Conservation (phyloP, 2,113 vertebrate genomes). For the Aptenodytes forsteri region DNA sequence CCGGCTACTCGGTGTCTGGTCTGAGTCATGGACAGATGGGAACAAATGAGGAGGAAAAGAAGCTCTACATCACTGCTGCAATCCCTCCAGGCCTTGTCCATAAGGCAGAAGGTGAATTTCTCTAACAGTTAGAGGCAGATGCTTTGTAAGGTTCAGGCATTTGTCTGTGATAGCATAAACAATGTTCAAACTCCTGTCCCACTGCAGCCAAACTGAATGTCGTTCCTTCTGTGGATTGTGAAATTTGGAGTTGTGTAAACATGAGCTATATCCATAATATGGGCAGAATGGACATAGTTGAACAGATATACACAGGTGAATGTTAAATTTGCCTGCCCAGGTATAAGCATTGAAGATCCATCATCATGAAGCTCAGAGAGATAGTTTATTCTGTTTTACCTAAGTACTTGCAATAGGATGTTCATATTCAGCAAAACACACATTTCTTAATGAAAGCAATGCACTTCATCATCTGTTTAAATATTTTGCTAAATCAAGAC, state of each 20-base stretch:
- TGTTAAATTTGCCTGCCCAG: neutral
- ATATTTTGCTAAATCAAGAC: neutral
- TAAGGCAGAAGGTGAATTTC: neutral
- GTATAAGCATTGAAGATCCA: neutral
- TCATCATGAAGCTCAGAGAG: neutral
- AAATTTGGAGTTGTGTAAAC: neutral
- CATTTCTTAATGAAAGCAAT: neutral
- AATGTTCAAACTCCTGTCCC: neutral
- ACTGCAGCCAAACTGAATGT: neutral
- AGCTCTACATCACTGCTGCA: neutral
- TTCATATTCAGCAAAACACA: neutral
- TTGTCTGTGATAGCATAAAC: neutral
- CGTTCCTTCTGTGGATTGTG: neutral
- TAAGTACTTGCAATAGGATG: neutral
- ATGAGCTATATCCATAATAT: neutral
- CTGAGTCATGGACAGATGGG: neutral
- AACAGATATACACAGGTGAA: neutral
- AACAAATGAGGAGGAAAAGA: neutral
- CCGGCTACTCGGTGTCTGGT: rapidly evolving
- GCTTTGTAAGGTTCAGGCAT: neutral
- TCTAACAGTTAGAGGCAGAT: neutral
- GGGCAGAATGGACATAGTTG: neutral
- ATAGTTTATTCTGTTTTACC: neutral
- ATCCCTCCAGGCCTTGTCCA: neutral
- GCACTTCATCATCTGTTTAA: neutral